Conservation (phyloP, 2,113 vertebrate species). For the Agelaius tricolor region DNA sequence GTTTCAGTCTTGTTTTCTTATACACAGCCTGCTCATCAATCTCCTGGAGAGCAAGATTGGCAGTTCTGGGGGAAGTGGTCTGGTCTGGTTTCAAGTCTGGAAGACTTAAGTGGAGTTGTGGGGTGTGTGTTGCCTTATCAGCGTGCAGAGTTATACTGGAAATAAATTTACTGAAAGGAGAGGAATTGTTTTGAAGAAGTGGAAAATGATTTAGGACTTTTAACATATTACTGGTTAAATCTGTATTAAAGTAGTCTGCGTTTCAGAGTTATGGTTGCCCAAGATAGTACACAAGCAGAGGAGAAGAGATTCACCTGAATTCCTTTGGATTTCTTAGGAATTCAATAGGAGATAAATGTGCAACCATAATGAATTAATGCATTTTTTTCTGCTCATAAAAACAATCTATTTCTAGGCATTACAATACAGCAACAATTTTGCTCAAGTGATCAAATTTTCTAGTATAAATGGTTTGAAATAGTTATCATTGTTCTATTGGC, state of each 20-base stretch:
- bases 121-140: background rate
- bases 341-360: background rate
- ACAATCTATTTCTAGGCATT: background rate
- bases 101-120: background rate
- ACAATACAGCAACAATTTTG: background rate
- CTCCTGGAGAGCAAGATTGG: background rate
- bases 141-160: background rate
- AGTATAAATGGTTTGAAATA: background rate
- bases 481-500: background rate
- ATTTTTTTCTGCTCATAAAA: background rate
- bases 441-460: constrained; percentile 5
- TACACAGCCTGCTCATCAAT: background rate
- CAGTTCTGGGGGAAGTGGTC: background rate
- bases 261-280: background rate
- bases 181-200: background rate
- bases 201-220: background rate
- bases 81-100: background rate
- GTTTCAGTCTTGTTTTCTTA: background rate
- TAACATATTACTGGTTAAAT: background rate
- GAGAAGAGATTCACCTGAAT: background rate
- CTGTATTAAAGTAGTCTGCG: background rate
- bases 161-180: background rate
- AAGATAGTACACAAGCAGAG: background rate
- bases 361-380: background rate
- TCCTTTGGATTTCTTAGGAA: background rate